phyloP scores from a whole-genome alignment of 2,888 invertebrate genomes.

The Gasteruption jaculator region DNA sequence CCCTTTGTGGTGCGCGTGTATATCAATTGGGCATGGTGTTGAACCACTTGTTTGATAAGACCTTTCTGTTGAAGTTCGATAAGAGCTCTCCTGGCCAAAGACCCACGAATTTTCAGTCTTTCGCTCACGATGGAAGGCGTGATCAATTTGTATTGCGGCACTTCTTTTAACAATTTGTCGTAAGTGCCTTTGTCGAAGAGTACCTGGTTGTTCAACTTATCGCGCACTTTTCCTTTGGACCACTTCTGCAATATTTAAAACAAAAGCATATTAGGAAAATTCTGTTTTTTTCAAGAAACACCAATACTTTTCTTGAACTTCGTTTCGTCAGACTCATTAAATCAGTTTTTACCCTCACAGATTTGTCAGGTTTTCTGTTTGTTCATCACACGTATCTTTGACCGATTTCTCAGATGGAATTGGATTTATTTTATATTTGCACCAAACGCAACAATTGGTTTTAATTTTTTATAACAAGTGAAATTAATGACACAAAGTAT shows the following conservation, averaged over 20 bases:
- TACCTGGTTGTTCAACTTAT: conserved; percentile 99
- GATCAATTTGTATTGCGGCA: conserved; percentile 95
- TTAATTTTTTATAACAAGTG: no score
- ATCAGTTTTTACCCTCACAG: no score
- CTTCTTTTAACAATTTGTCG: conserved; percentile 94
- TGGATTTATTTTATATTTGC: no score
- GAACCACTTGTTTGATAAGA: conserved; percentile 91
- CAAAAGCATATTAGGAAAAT: no score
- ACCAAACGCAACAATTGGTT: no score
- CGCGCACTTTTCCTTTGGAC: conserved; percentile 99
- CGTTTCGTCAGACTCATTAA: no score
- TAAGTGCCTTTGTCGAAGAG: conserved; percentile 97
- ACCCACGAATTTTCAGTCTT: conserved; percentile 95
- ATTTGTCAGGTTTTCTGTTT: no score
- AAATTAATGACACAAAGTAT: no score
- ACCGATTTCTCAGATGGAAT: no score
- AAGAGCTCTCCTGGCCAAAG: conserved; percentile 90
- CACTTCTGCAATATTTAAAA: conserved; percentile 79
- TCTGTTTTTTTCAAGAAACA: no score
- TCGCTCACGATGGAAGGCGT: conserved; percentile 99
- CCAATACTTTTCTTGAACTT: no score
- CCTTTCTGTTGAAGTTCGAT: conserved; percentile 93
- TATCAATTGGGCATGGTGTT: conserved; percentile 94
- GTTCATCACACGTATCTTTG: no score
- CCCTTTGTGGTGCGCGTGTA: conserved; percentile 96